Base-by-base conservation (phyloP, 2,888 invertebrate species). In the Agapostemon virescens region DNA sequence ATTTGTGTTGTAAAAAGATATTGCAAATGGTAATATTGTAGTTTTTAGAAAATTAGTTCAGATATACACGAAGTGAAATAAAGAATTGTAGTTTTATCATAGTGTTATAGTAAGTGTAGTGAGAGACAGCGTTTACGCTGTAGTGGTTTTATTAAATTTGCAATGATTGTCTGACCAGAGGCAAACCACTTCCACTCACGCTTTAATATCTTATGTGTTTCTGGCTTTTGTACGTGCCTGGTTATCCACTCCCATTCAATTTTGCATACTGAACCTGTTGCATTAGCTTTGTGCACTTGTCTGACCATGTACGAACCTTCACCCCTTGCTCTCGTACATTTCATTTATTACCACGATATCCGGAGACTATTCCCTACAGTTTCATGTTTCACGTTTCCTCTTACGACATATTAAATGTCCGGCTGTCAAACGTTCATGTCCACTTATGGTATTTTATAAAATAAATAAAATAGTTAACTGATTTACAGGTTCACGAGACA, bases 241-340 rank as follows among this genome's bases (percentile, higher is more conserved):
- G 33, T 11, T 33, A 11, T 20, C 1, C 20, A 30, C 33, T 33
- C 4, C 20, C 33, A 61, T 33, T 61, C 11, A 33, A 61, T 61
- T 61, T 33, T 61, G 33, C 33, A 20, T 61, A 61, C 20, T 61
- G 33, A 30, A 61, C 61, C 61, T 61, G 61, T 61, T 61, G 61
- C 61, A 61, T 30, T 61, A 20, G 33, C 61, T 63, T 36, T 13
- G 36, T 63, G 13, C 20, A 36, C 13, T 33, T n/a, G 63, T 36
- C 36, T 63, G n/a, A 13, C 63, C 63, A 33, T n/a, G n/a, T n/a
- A 36, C n/a, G 11, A 36, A n/a, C 36, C 5, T 36, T n/a, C n/a
- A 30, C 36, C 63, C 20, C 63, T 36, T 36, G n/a, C n/a, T 36
- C 2, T 13, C 63, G n/a, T 63, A 36, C n/a, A 36, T 63, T 61